Evolutionary conservation across 1,140 invertebrate species (phyloP).

Genomic region (Drosophila athabasca): DNA sequence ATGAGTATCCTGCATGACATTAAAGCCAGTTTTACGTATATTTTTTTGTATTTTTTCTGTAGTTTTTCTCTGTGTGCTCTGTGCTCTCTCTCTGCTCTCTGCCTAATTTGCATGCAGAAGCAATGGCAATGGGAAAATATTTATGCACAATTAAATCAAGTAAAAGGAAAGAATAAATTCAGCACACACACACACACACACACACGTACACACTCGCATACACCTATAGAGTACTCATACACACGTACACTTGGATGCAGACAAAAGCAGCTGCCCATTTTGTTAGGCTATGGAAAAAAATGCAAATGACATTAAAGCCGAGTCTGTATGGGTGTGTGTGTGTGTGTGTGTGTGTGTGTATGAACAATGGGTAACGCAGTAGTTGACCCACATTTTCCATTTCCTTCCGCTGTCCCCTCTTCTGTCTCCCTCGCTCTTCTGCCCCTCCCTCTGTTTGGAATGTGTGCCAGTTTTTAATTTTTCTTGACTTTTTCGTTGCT

Average conservation of each 20-base stretch:
- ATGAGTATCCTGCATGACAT: slow-evolving; percentile 13
- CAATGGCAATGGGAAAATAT: slow-evolving; percentile 68
- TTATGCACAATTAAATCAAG: slow-evolving; percentile 80
- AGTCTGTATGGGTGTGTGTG: slow-evolving; percentile 4
- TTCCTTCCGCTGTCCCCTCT: neutral
- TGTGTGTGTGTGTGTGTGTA: slow-evolving; percentile 17
- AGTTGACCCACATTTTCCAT: slow-evolving; percentile 70
- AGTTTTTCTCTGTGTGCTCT: slow-evolving; percentile 3
- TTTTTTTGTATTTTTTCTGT: no score
- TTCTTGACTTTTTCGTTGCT: slow-evolving; percentile 67
- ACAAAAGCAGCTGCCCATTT: slow-evolving; percentile 55
- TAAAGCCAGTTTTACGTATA: slow-evolving; percentile 17
- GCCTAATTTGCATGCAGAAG: slow-evolving; percentile 70
- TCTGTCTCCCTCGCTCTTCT: neutral
- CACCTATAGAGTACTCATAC: neutral
- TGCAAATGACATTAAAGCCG: slow-evolving; percentile 67
- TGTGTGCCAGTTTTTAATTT: slow-evolving; percentile 59
- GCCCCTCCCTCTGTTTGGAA: neutral
- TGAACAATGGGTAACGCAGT: slow-evolving; percentile 60
- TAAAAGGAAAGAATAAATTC: slow-evolving; percentile 71
- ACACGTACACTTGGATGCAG: slow-evolving; percentile 6
- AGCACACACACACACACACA: slow-evolving; percentile 3
- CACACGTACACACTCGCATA: neutral
- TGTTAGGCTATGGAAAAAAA: slow-evolving; percentile 51
- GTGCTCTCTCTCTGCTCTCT: no score